Base-by-base conservation (phyloP, 2,113 vertebrate genomes). In the Athene noctua region DNA sequence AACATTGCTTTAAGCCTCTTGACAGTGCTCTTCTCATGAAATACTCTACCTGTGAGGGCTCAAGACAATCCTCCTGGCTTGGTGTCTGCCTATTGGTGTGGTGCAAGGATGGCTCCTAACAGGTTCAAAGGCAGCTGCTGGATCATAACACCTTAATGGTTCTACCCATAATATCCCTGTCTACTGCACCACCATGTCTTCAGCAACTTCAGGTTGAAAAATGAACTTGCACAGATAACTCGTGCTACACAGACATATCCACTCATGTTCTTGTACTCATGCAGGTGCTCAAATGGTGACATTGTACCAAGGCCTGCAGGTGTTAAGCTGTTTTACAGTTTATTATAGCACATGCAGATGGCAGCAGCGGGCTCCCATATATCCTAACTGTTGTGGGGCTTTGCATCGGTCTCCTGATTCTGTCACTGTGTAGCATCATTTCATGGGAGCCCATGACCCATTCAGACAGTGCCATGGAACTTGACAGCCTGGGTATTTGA, bases 161-260 rank as follows among this genome's bases (percentile, higher is more conserved):
- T 51, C 20, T 72, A 52, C 11, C 51, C 8, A 9, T 9, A 61
- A 16, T 32, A 77, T 13, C 54, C 17, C 15, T 10, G 8, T 26
- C 19, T 80, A 15, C 11, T 49, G 29, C 29, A 47, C 44, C 26
- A 81, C n/a, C 10, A 10, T 10, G 9, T 34, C 57, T 91, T 67
- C 40, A 52, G 15, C 54, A 49, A 34, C 49, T 82, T 80, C 36
- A 38, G 17, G 34, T 1, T 85, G 70, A 90, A 88, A 88, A 73
- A 61, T 32, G 16, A 75, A 57, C 12, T 95, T 75, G 14, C 52
- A 67, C 52, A 51, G 34, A 49, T 36, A 75, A 61, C 7, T 13
- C 4, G 16, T 63, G 32, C 66, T 17, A 29, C 7, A 38, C 0
- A 2, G 55, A 21, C 1, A 1, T 47, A 21, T 61, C 72, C 20